A percentile compares a stretch with the other conserved stretches of the same genome.
Conservation (phyloP, 2,888 invertebrate genomes). For the Eupeodes latifasciatus region DNA sequence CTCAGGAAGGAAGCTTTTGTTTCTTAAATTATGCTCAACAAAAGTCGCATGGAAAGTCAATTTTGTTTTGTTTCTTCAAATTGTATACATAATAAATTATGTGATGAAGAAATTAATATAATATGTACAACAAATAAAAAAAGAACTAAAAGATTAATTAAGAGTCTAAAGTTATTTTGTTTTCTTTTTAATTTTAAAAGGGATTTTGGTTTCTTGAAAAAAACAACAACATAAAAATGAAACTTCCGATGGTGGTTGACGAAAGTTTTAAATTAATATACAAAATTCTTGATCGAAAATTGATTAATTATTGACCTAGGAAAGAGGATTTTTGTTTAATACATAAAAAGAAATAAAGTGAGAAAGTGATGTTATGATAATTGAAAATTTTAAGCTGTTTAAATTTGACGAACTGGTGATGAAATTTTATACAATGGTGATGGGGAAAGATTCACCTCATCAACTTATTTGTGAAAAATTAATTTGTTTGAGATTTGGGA, state of each 20-base stretch:
- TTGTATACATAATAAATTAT: neutral
- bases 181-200: neutral
- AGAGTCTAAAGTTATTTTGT: constrained; percentile 1
- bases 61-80: neutral
- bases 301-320: neutral
- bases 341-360: neutral
- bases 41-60: neutral
- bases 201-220: too few species aligned
- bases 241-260: neutral
- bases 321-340: neutral
- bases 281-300: neutral
- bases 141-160: neutral
- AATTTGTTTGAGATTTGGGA: too few species aligned
- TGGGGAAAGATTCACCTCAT: too few species aligned
- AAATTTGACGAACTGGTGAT: too few species aligned
- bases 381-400: too few species aligned
- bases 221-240: neutral
- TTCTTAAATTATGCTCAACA: neutral
- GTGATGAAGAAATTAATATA: neutral
- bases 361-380: too few species aligned
- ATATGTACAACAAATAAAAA: neutral
- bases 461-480: too few species aligned
- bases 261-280: constrained; percentile 3
- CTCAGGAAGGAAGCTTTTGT: constrained; percentile 20
- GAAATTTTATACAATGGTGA: too few species aligned